These are phyloP conservation scores for Jaculus jaculus DNA, from an alignment of 2,113 vertebrate genomes.

Conservation along the genomic window DNA sequence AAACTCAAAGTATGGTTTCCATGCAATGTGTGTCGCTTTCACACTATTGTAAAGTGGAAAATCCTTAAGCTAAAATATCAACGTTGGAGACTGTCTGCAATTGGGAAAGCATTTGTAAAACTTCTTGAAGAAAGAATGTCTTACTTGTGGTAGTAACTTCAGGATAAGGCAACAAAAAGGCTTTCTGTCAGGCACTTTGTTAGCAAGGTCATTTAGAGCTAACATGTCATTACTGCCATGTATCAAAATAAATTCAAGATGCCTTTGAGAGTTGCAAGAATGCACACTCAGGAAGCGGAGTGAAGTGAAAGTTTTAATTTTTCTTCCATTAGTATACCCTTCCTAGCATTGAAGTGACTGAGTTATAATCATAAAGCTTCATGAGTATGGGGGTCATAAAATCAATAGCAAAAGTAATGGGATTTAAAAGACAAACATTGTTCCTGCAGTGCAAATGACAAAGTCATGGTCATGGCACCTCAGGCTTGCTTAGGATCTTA, in stretches of 20 bases:
- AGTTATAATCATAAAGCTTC: slow-evolving; percentile 49
- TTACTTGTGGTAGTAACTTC: slow-evolving; percentile 6
- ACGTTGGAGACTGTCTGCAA: background rate
- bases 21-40: background rate
- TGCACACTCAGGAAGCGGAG: slow-evolving; percentile 41
- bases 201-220: slow-evolving; percentile 16
- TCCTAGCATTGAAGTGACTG: slow-evolving; percentile 40
- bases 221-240: slow-evolving; percentile 49
- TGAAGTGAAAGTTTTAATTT: slow-evolving; percentile 15
- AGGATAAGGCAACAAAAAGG: slow-evolving; percentile 24
- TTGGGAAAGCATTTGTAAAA: slow-evolving; percentile 38
- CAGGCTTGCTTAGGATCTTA: background rate
- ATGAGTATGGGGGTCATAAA: slow-evolving; percentile 4
- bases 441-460: slow-evolving; percentile 23
- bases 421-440: slow-evolving; percentile 39
- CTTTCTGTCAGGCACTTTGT: slow-evolving; percentile 51
- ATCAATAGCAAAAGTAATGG: slow-evolving; percentile 36
- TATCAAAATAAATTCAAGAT: slow-evolving; percentile 67
- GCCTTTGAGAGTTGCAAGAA: slow-evolving; percentile 50
- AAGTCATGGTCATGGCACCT: slow-evolving; percentile 8
- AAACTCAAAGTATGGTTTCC: background rate
- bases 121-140: background rate
- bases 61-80: background rate
- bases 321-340: slow-evolving; percentile 24
- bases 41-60: background rate